Evolutionary conservation across 2,797 vertebrate genomes (phyloP).

Genomic region (Hoplostethus mediterraneus): DNA sequence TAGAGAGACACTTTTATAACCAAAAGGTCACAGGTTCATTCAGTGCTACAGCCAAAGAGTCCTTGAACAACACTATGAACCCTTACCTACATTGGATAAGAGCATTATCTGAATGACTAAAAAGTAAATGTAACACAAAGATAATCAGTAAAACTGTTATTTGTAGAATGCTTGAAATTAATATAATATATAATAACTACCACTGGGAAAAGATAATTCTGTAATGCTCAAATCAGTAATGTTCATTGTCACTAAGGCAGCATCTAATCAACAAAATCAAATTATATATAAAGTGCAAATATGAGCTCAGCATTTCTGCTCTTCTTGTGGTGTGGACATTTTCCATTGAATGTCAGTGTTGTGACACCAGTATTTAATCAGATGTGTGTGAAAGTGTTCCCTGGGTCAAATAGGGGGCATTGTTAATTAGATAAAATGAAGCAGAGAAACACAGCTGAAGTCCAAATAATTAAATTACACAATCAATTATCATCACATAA

Average conservation of each 20-base stretch:
- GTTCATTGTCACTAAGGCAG: not conserved
- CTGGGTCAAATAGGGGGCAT: conserved; percentile 38
- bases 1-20: conserved; percentile 57
- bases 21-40: conserved; percentile 63
- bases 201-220: not conserved
- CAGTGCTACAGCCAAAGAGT: conserved; percentile 58
- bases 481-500: conserved; percentile 40
- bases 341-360: conserved; percentile 24
- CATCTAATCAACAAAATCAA: conserved; percentile 13
- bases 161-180: no score
- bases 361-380: conserved; percentile 31
- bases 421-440: conserved; percentile 7
- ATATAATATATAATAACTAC: not conserved
- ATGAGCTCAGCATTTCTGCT: not conserved
- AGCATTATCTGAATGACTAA: not conserved
- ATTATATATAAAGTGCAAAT: conserved; percentile 13
- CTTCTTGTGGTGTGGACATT: conserved; percentile 12
- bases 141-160: no score
- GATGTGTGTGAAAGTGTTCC: conserved; percentile 18
- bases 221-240: conserved; percentile 8
- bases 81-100: conserved; percentile 19
- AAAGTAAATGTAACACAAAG: not conserved
- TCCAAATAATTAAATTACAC: conserved; percentile 40
- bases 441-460: conserved; percentile 22
- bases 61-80: conserved; percentile 37